Conservation (phyloP, 2,888 invertebrate species). For the Lysandra coridon region DNA sequence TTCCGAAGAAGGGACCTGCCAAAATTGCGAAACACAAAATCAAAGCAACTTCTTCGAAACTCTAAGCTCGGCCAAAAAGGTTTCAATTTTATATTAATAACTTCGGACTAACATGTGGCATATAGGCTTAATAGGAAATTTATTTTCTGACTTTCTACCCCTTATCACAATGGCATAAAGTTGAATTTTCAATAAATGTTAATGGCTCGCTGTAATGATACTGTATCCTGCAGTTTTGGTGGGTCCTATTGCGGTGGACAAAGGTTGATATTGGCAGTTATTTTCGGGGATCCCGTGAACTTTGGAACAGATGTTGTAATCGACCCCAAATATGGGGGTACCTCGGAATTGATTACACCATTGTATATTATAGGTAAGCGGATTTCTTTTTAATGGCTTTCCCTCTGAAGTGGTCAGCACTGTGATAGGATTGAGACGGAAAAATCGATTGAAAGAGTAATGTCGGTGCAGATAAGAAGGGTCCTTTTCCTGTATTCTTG, state of each 20-base stretch:
- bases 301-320: conserved; percentile 69
- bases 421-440: conserved; percentile 45
- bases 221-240: conserved; percentile 35
- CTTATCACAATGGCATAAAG: conserved; percentile 34
- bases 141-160: conserved; percentile 29
- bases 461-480: conserved; percentile 22
- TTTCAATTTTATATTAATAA: conserved; percentile 48
- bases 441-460: conserved; percentile 42
- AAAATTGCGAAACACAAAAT: conserved; percentile 23
- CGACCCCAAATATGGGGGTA: conserved; percentile 66
- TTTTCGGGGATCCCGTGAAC: conserved; percentile 40
- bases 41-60: conserved; percentile 36
- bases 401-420: conserved; percentile 46
- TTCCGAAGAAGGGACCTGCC: neutral
- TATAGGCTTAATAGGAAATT: conserved; percentile 37
- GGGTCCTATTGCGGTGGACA: conserved; percentile 36
- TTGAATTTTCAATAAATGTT: conserved; percentile 4
- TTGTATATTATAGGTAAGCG: conserved; percentile 66
- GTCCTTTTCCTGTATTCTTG: neutral
- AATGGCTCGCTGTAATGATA: conserved; percentile 29
- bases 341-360: conserved; percentile 70
- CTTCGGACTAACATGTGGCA: conserved; percentile 45
- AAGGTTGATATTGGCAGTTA: conserved; percentile 33
- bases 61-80: conserved; percentile 39
- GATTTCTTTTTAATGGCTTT: conserved; percentile 72